Base-by-base conservation (phyloP, 1,140 invertebrate genomes). In the Zeugodacus cucurbitae region DNA sequence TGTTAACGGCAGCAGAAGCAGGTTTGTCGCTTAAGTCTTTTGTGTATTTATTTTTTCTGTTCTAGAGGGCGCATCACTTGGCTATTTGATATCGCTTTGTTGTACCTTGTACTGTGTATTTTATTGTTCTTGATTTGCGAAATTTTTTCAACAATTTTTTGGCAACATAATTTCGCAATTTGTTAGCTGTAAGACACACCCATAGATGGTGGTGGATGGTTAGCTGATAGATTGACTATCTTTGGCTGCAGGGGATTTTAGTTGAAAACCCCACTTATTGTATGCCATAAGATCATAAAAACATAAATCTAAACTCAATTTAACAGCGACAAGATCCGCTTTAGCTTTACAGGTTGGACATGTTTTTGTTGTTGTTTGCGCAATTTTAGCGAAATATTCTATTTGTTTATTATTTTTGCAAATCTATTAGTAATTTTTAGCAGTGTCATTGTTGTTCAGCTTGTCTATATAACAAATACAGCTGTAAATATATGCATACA, bases 11-110 rank as follows among this genome's bases (percentile, higher is more conserved):
- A 20, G 20, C 17, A 54, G 14, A 10, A 20, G 32, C 34, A 74
- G n/a, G 67, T 74, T 74, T 22, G 67, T 37, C 20, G 67, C 67
- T 74, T 74, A 74, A 74, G 20, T 74, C 67, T 74, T 74, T 74
- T 34, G 14, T 67, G n/a, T n/a, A n/a, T n/a, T n/a, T n/a, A n/a
- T n/a, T n/a, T 17, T 4, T 17, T 54, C 5, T 54, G 0, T 17
- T 17, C 48, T 54, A 32, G 10, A 26, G 11, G 3, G 10, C 32
- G 11, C 58, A 26, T 67, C 64, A 17, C 10, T 32, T 14, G 64
- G 4, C 29, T 14, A 14, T 29, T 67, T 29, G 29, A 67, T 34
- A 17, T 1, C 17, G 26, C 26, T 62, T 26, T 62, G 34, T 41
- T 74, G 67, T 41, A 20, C 67, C n/a, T 41, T 41, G 29, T 22